phyloP scores from a whole-genome alignment of 2,113 vertebrate genomes.

The Rhinopithecus roxellana region DNA sequence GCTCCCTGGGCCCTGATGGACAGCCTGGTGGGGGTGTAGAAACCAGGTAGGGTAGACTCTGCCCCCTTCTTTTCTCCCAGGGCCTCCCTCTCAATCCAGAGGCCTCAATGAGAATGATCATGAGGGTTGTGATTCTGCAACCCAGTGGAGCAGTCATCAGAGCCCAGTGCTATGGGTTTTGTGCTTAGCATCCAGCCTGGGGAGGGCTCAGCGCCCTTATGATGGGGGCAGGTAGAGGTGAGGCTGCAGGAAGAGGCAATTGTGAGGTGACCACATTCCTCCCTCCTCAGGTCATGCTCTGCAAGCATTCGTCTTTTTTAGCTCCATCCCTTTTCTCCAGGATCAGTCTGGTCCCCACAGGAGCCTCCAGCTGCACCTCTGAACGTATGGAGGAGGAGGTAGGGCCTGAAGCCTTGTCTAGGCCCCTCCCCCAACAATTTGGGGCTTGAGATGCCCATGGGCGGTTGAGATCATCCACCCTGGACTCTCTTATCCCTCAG shows the following conservation, averaged over 20 bases:
- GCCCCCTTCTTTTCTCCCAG: not conserved
- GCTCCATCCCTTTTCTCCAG: not conserved
- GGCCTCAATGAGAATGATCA: not conserved
- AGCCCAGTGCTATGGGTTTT: not conserved
- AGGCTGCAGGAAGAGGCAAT: not conserved
- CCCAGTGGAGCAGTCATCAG: not conserved
- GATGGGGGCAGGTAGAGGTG: not conserved
- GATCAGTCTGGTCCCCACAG: not conserved
- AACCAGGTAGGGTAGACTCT: not conserved
- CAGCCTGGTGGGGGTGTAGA: not conserved
- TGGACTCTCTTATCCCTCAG: not conserved
- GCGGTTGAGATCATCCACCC: not conserved
- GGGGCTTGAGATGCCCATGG: not conserved
- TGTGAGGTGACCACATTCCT: not conserved
- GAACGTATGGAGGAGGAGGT: not conserved
- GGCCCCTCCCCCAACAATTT: not conserved
- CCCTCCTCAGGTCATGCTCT: not conserved
- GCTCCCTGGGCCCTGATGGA: not conserved
- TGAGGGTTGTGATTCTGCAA: not conserved
- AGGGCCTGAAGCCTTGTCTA: not conserved
- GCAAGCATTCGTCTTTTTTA: not conserved
- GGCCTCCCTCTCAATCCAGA: not conserved
- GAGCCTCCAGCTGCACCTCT: not conserved
- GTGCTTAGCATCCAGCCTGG: not conserved
- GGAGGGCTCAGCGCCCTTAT: rapidly evolving